Evolutionary conservation across 1,140 invertebrate species (phyloP).

Genomic region (Drosophila watanabei): DNA sequence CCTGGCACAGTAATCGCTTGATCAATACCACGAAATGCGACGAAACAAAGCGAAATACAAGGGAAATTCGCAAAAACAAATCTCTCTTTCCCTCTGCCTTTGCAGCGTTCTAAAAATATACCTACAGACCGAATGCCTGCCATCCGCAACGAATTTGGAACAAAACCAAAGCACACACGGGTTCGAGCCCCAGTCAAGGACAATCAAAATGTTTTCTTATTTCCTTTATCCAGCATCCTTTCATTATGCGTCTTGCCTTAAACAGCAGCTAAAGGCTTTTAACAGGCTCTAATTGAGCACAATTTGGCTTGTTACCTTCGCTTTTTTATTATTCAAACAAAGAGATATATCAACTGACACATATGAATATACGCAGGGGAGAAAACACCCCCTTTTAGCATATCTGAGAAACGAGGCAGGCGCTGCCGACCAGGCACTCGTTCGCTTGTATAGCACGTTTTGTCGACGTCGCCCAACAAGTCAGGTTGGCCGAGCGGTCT

Average conservation of each 20-base stretch:
- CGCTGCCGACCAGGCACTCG: neutral
- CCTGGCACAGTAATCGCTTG: slow-evolving; percentile 27
- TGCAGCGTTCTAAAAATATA: slow-evolving; percentile 41
- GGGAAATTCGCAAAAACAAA: slow-evolving; percentile 13
- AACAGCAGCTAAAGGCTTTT: neutral
- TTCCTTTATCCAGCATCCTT: slow-evolving; percentile 2
- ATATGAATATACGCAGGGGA: neutral
- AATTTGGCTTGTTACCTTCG: neutral
- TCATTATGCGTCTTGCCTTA: neutral
- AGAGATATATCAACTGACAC: slow-evolving; percentile 3
- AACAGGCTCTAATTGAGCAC: slow-evolving; percentile 5
- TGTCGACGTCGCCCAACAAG: slow-evolving; percentile 52
- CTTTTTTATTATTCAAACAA: slow-evolving; percentile 11
- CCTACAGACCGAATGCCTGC: neutral
- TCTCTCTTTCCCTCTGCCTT: neutral
- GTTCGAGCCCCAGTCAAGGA: slow-evolving; percentile 25
- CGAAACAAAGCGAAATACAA: slow-evolving; percentile 25
- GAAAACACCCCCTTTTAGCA: slow-evolving; percentile 24
- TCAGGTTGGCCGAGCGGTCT: slow-evolving; percentile 91
- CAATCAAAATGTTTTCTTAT: neutral
- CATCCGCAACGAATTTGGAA: neutral
- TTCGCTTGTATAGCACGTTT: slow-evolving; percentile 57
- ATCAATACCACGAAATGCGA: slow-evolving; percentile 44
- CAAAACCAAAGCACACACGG: neutral
- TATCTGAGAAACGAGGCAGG: slow-evolving; percentile 21